Percentiles rank a stretch among this genome's conserved stretches.
Evolutionary conservation across 2,888 invertebrate species (phyloP).

Genomic region (Caenorhabditis becei): DNA sequence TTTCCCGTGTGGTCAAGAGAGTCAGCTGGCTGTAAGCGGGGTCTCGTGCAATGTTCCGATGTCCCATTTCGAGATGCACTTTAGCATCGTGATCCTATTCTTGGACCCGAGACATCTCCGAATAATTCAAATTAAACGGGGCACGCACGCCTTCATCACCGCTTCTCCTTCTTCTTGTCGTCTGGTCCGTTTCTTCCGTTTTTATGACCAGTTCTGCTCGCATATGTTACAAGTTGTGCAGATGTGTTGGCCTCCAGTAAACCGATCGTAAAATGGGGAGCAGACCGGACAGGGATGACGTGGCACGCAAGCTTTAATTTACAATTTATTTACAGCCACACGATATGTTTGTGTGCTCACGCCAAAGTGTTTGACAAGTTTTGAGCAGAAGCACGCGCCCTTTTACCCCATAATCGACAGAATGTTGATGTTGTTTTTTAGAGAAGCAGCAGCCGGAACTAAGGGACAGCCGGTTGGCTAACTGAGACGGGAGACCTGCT

Average conservation of each 20-base stretch:
- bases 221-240: constrained; percentile 53
- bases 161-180: not conserved
- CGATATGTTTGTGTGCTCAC: constrained; percentile 18
- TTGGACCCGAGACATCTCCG: not conserved
- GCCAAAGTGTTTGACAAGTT: constrained; percentile 17
- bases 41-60: not conserved
- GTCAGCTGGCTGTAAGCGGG: no score
- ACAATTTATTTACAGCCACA: constrained; percentile 17
- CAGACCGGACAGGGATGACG: constrained; percentile 13
- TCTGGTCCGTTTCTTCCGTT: constrained; percentile 2
- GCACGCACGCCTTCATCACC: constrained; percentile 25
- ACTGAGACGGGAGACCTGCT: constrained; percentile 19
- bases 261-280: constrained; percentile 19
- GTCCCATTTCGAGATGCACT: not conserved
- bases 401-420: constrained; percentile 14
- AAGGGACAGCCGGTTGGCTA: constrained; percentile 45
- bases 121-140: constrained; percentile 34
- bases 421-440: constrained; percentile 11
- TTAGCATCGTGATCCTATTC: not conserved
- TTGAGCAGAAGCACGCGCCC: not conserved
- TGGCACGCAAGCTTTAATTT: constrained; percentile 27
- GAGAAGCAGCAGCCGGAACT: not conserved
- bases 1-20: not conserved
- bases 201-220: constrained; percentile 47
- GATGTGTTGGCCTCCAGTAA: constrained; percentile 31